Percentiles rank a stretch among this genome's conserved stretches.
Evolutionary conservation across 2,113 vertebrate species (phyloP).

Genomic region (Peucedramus taeniatus): DNA sequence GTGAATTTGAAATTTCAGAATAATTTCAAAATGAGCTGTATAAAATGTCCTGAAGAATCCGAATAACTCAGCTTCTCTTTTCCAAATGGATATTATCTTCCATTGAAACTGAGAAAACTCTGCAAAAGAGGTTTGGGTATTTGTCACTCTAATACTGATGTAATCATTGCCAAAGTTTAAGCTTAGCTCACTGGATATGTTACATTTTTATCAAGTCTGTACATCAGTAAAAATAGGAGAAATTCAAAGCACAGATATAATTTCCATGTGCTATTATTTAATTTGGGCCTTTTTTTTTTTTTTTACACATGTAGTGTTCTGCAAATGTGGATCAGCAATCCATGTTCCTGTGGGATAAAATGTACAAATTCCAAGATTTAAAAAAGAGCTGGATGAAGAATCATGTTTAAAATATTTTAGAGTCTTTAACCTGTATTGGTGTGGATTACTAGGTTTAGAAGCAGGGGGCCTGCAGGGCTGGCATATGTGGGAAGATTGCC

Average conservation of each 20-base stretch:
- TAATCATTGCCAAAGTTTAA: not conserved
- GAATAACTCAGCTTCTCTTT: not conserved
- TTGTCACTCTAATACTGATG: not conserved
- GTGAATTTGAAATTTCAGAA: not conserved
- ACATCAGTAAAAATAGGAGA: not conserved
- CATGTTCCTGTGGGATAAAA: not conserved
- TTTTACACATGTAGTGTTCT: not conserved
- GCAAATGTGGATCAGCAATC: not conserved
- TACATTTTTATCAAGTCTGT: not conserved
- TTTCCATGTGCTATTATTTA: not conserved
- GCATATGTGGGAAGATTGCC: rapidly evolving
- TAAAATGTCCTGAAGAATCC: not conserved
- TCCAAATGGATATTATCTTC: not conserved
- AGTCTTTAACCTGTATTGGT: not conserved
- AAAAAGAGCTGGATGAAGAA: not conserved
- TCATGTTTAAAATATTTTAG: not conserved
- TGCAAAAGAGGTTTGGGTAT: not conserved
- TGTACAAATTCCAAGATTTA: not conserved
- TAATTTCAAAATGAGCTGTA: not conserved
- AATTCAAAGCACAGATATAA: not conserved
- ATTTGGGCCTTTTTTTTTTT: not conserved
- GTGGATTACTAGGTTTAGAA: not conserved
- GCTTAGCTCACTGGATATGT: not conserved
- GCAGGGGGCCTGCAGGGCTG: not conserved
- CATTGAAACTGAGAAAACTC: not conserved